Evolutionary conservation across 2,113 vertebrate genomes (phyloP).

Genomic region (Brienomyrus longianalis): DNA sequence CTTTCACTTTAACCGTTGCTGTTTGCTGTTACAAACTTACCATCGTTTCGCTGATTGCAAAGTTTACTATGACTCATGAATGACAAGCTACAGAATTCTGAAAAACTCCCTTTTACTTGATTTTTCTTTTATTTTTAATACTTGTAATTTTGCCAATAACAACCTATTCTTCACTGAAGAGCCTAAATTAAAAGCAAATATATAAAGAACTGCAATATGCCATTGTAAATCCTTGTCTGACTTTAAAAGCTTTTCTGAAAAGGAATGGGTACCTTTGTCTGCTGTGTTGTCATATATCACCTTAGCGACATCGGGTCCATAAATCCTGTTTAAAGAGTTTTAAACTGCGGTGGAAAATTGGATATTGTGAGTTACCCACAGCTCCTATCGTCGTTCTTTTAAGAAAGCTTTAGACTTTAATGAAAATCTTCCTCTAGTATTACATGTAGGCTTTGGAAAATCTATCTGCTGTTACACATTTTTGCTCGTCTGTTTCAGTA

Average conservation of each 20-base stretch:
- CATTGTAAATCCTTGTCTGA: neutral
- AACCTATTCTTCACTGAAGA: neutral
- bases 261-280: neutral
- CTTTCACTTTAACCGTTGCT: neutral
- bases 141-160: conserved; percentile 6
- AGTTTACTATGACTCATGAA: neutral
- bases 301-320: neutral
- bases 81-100: neutral
- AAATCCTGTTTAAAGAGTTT: conserved; percentile 20
- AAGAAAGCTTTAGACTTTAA: conserved; percentile 1
- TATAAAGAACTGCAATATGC: neutral
- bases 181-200: conserved; percentile 11
- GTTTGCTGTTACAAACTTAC: neutral
- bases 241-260: conserved; percentile 14
- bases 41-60: neutral
- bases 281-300: conserved; percentile 5
- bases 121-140: neutral
- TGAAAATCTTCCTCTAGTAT: neutral
- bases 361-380: neutral
- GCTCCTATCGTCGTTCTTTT: neutral
- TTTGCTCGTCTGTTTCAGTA: neutral
- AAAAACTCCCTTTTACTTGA: neutral
- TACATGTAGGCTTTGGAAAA: neutral
- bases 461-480: neutral
- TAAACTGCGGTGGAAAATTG: conserved; percentile 1